Evolutionary conservation across 2,888 invertebrate species (phyloP).

Genomic region (Matsumyia berberina): DNA sequence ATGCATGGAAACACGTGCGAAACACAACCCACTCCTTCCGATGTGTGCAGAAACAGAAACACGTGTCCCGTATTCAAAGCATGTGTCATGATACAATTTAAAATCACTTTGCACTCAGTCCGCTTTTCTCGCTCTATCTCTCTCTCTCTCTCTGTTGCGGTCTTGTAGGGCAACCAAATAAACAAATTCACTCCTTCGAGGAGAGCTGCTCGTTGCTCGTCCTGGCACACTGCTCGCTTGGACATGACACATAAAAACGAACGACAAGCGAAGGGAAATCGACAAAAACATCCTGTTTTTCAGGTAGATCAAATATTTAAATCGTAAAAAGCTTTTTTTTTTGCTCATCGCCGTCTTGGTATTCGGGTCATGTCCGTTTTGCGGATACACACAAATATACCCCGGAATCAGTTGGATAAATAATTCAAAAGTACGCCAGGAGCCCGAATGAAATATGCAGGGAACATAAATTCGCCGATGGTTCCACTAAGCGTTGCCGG

Average conservation of each 20-base stretch:
- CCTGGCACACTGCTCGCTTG: slow-evolving; percentile 29
- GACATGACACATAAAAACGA: slow-evolving; percentile 67
- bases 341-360: slow-evolving; percentile 32
- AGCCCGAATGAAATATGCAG: slow-evolving; percentile 63
- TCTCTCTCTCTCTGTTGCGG: neutral
- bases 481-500: neutral
- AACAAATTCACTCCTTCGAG: slow-evolving; percentile 67
- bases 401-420: slow-evolving; percentile 57
- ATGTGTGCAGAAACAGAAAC: slow-evolving; percentile 11
- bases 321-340: slow-evolving; percentile 66
- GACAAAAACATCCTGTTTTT: slow-evolving; percentile 57
- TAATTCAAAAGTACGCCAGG: slow-evolving; percentile 62
- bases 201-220: slow-evolving; percentile 8
- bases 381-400: slow-evolving; percentile 60
- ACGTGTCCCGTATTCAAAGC: slow-evolving; percentile 70
- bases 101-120: slow-evolving; percentile 74
- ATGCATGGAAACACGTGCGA: slow-evolving; percentile 61
- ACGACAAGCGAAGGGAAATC: slow-evolving; percentile 26
- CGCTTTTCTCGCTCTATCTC: slow-evolving; percentile 21
- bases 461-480: slow-evolving; percentile 63
- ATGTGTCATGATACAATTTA: slow-evolving; percentile 76
- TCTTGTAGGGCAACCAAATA: slow-evolving; percentile 36
- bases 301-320: slow-evolving; percentile 75
- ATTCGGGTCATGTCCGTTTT: slow-evolving; percentile 72
- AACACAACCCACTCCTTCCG: slow-evolving; percentile 21